Evolutionary conservation across 2,888 invertebrate genomes (phyloP).

Genomic region (Callyntrura sp.): DNA sequence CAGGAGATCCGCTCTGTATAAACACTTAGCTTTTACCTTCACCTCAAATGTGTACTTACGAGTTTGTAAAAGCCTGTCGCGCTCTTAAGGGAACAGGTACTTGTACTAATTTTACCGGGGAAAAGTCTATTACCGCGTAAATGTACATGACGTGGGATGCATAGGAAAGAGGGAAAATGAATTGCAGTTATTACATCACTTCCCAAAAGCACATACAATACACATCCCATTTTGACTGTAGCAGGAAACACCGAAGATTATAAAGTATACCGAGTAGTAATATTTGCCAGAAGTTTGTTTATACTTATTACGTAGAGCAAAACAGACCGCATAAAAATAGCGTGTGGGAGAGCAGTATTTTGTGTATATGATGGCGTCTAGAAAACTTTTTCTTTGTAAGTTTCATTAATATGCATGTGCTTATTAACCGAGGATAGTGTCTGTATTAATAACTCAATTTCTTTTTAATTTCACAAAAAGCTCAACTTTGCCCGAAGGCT

Average conservation of each 20-base stretch:
- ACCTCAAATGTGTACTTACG: slow-evolving; percentile 34
- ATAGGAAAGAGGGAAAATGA: no score
- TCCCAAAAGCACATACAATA: no score
- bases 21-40: slow-evolving; percentile 51
- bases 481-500: background rate
- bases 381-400: slow-evolving; percentile 24
- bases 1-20: slow-evolving; percentile 34
- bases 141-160: background rate
- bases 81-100: background rate
- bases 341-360: background rate
- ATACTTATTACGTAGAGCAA: background rate
- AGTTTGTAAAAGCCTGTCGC: background rate
- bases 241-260: background rate
- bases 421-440: background rate
- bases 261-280: background rate
- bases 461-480: slow-evolving; percentile 37
- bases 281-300: background rate
- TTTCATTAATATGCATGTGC: slow-evolving; percentile 43
- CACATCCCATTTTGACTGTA: background rate
- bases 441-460: slow-evolving; percentile 37
- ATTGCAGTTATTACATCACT: no score
- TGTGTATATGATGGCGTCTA: background rate
- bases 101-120: background rate
- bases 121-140: slow-evolving; percentile 12
- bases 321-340: background rate